phyloP scores from a whole-genome alignment of 2,797 vertebrate species.

The Chelon auratus region DNA sequence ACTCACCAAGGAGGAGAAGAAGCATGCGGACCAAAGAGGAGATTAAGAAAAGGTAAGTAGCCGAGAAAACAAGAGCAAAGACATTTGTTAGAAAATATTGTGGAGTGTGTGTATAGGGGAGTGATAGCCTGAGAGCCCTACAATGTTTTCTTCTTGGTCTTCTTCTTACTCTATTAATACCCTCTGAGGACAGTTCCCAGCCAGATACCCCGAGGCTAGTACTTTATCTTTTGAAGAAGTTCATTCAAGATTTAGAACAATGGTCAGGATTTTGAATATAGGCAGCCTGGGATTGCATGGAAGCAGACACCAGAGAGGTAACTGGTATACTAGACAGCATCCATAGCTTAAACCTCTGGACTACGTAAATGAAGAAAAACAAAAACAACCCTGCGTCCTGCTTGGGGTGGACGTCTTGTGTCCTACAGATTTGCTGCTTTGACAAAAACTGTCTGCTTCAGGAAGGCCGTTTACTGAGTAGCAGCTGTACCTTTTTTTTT shows the following conservation, averaged over 20 bases:
- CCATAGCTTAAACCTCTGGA: slow-evolving; percentile 24
- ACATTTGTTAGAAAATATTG: slow-evolving; percentile 41
- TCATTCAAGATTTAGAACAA: slow-evolving; percentile 55
- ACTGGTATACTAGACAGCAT: slow-evolving; percentile 23
- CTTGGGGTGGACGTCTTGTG: slow-evolving; percentile 6
- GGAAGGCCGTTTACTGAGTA: not conserved
- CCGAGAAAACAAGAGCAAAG: slow-evolving; percentile 26
- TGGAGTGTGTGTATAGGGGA: slow-evolving; percentile 23
- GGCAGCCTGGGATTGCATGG: slow-evolving; percentile 20
- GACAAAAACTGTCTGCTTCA: slow-evolving; percentile 21
- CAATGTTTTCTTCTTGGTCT: slow-evolving; percentile 39
- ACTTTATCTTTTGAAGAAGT: slow-evolving; percentile 55
- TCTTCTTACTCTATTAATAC: slow-evolving; percentile 30
- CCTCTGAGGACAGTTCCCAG: slow-evolving; percentile 29
- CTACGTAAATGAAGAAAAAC: slow-evolving; percentile 9
- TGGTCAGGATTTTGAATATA: slow-evolving; percentile 13
- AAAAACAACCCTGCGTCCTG: not conserved
- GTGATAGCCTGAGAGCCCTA: slow-evolving; percentile 22
- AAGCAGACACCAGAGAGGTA: slow-evolving; percentile 1
- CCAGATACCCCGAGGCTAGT: slow-evolving; percentile 16
- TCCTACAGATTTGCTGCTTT: not conserved
- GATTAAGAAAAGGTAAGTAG: slow-evolving; percentile 65
- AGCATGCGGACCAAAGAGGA: slow-evolving; percentile 48
- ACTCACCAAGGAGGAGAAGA: slow-evolving; percentile 34
- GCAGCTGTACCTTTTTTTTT: not conserved